Percentiles rank a stretch among this genome's conserved stretches.
phyloP scores from a whole-genome alignment of 2,113 vertebrate genomes.

The Melanostigma gelatinosum region DNA sequence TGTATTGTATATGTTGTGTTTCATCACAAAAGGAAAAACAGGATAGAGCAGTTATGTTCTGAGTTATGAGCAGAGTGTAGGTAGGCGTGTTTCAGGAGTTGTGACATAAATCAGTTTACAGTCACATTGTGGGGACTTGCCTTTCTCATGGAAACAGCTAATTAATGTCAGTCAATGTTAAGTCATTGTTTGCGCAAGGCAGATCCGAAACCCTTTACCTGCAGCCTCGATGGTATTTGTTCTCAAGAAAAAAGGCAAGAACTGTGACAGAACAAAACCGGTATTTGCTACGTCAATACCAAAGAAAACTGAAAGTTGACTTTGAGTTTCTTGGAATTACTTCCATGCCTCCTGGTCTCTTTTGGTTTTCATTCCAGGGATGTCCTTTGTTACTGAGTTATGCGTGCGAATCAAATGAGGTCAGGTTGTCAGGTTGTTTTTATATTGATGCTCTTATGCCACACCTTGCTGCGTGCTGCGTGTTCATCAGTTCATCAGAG shows the following conservation, averaged over 20 bases:
- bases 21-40: neutral
- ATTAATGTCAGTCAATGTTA: too few species aligned
- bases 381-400: neutral
- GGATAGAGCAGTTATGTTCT: neutral
- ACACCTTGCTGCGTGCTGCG: neutral
- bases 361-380: neutral
- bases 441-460: neutral
- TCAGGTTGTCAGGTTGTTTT: neutral
- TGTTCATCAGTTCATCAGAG: neutral
- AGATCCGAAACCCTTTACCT: neutral
- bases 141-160: too few species aligned
- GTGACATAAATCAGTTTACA: too few species aligned
- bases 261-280: neutral
- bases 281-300: neutral
- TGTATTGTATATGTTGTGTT: neutral
- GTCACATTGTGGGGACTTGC: too few species aligned
- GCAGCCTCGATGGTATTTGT: neutral
- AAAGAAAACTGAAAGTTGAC: neutral
- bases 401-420: neutral
- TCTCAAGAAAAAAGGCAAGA: slow-evolving; percentile 13
- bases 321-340: neutral
- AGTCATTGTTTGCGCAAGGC: too few species aligned
- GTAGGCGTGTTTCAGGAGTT: too few species aligned
- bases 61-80: too few species aligned
- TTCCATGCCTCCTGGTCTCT: neutral